These are phyloP conservation scores for Nesoenas mayeri DNA, from an alignment of 2,113 vertebrate species.

Conservation along the genomic window DNA sequence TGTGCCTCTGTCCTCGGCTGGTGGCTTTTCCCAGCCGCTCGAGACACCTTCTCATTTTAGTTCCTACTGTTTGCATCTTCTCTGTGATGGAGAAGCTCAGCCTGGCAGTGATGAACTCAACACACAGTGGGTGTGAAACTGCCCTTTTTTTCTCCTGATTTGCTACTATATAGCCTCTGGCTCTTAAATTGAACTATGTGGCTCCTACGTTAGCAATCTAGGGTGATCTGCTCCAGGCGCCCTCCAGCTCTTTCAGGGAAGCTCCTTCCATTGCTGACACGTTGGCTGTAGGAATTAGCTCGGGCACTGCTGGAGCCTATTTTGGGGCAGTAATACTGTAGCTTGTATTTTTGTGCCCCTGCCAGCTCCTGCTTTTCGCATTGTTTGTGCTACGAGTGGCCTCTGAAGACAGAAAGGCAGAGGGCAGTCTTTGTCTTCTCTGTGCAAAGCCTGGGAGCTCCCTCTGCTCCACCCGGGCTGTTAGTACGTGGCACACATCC, in stretches of 20 bases:
- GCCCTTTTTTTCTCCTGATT: not conserved
- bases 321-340: not conserved
- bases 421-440: slow-evolving; percentile 55
- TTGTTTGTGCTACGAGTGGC: not conserved
- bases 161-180: accelerated
- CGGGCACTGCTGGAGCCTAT: not conserved
- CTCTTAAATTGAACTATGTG: not conserved
- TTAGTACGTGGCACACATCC: slow-evolving; percentile 22
- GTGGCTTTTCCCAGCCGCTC: not conserved
- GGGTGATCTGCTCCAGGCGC: not conserved
- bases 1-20: accelerated
- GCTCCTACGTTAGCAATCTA: not conserved
- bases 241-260: not conserved
- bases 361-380: not conserved
- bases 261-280: accelerated
- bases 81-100: accelerated
- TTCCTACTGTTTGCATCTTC: not conserved
- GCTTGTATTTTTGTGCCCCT: not conserved
- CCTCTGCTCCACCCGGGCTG: not conserved
- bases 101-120: not conserved
- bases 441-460: not conserved
- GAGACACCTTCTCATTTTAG: not conserved
- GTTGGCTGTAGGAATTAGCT: not conserved
- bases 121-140: accelerated
- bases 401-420: slow-evolving; percentile 49